Conservation (phyloP, 2,888 invertebrate genomes). For the Cantharis rufa region DNA sequence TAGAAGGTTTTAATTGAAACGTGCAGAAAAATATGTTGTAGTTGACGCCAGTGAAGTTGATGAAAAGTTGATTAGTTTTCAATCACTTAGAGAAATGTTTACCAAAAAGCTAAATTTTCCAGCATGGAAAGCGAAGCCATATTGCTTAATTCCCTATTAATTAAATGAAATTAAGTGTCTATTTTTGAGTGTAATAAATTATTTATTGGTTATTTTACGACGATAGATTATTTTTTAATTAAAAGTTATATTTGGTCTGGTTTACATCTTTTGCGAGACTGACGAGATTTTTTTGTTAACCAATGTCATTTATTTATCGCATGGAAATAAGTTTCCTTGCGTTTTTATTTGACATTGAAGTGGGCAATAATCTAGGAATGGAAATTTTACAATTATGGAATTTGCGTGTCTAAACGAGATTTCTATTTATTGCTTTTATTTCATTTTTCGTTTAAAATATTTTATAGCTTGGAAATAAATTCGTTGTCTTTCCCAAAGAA, state of each 20-base stretch:
- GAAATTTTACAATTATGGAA: not conserved
- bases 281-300: not conserved
- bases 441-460: not conserved
- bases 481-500: not conserved
- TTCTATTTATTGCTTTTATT: not conserved
- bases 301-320: not conserved
- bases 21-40: not conserved
- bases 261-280: not conserved
- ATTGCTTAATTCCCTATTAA: not conserved
- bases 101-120: not conserved
- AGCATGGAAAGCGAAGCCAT: not conserved
- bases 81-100: not conserved
- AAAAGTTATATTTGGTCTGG: not conserved
- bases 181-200: not conserved
- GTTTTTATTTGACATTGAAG: slow-evolving; percentile 1
- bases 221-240: not conserved
- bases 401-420: not conserved
- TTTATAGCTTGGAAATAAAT: not conserved
- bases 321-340: not conserved
- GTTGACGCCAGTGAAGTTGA: not conserved
- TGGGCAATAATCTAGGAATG: not conserved
- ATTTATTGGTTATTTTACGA: not conserved
- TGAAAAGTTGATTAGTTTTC: not conserved
- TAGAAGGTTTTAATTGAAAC: too few relatives aligned
- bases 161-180: not conserved